phyloP scores from a whole-genome alignment of 2,888 invertebrate species.

The Mechanitis messenoides region DNA sequence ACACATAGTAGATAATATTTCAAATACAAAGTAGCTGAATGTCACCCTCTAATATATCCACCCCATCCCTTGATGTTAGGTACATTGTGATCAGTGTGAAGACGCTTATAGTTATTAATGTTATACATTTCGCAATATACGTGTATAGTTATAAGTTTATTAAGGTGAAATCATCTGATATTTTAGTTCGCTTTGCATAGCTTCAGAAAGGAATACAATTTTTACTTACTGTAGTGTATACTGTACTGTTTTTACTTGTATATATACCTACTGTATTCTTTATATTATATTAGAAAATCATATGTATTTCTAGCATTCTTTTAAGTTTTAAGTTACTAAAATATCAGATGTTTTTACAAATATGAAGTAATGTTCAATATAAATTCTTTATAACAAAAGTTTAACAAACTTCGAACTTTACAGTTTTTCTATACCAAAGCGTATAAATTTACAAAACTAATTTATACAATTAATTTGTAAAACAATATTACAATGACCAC shows the following conservation, averaged over 20 bases:
- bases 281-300: too few species aligned
- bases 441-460: not conserved
- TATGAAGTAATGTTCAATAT: not conserved
- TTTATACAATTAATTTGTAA: slow-evolving; percentile 6
- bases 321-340: not conserved
- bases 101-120: slow-evolving; percentile 64
- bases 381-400: not conserved
- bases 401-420: not conserved
- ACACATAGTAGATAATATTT: not conserved
- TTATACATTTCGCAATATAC: slow-evolving; percentile 28
- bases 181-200: not conserved
- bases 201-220: too few species aligned
- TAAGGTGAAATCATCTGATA: slow-evolving; percentile 8
- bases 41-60: slow-evolving; percentile 34
- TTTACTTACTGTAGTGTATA: too few species aligned
- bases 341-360: not conserved
- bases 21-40: slow-evolving; percentile 9
- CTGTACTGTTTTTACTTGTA: too few species aligned
- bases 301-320: too few species aligned
- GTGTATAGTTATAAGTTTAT: slow-evolving; percentile 19
- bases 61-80: slow-evolving; percentile 48
- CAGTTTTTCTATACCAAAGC: slow-evolving; percentile 2
- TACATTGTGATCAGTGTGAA: slow-evolving; percentile 70
- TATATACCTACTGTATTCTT: too few species aligned
- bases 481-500: not conserved